Evolutionary conservation across 2,113 vertebrate genomes (phyloP), one percentile per base, ranked within the genome.

Genomic region (Embiotoca jacksoni): DNA sequence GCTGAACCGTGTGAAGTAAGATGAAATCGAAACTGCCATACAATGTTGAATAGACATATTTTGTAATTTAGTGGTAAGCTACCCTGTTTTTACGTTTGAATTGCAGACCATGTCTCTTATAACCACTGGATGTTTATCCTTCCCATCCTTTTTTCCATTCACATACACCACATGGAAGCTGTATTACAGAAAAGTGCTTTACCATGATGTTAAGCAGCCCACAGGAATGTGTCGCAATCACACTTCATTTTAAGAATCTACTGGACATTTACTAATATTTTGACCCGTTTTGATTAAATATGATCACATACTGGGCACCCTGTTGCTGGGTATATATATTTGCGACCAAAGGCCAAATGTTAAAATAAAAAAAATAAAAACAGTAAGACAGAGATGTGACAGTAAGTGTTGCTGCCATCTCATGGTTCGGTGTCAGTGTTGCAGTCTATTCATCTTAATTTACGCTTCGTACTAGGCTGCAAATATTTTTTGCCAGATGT

Each of bases 401-500:
- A 37, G 55, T 3, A 63, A 69, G 59, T 60, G 59, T 61, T 92
- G 83, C 84, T 88, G 92, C 90, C 90, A 90, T 80, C 89, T 88
- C 30, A 82, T 90, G 92, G 92, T 61, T 80, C 30, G 64, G 11
- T 31, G 5, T 69, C 44, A 61, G 50, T 72, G 68, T 76, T 86
- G 70, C 90, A 92, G 35, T 47, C 32, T 54, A 3, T 10, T 65
- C 41, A 1, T 41, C 31, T 52, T 47, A 36, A 35, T 67, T 81
- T 36, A 44, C 13, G 32, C 15, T 14, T 56, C 14, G 0, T 14
- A 30, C 11, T 41, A 15, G 10, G 23, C 63, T 75, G 9, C 39
- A 69, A 46, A 56, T 16, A 61, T 66, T 44, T 35, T 36, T 6
- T n/a, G 11, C 15, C 61, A 83, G 30, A 77, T 46, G 11, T 72